Percentiles rank a stretch among this genome's conserved stretches.
Conservation (phyloP, 2,797 vertebrate genomes). For the Odontamblyopus rebecca region DNA sequence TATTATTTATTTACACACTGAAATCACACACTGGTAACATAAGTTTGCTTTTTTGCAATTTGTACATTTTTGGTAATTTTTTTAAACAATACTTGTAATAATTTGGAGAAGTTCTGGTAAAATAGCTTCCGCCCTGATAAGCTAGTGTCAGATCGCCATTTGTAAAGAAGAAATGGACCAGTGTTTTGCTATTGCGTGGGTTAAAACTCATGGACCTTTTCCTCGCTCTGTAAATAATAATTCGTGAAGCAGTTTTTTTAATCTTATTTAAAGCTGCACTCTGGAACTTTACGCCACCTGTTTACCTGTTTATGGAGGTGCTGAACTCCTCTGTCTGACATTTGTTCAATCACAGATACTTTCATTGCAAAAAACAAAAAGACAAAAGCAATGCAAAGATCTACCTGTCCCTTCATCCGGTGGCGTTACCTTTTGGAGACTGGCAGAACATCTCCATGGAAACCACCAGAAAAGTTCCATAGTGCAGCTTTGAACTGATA, state of each 20-base stretch:
- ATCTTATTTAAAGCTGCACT: conserved; percentile 11
- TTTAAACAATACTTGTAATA: not conserved
- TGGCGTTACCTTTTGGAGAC: not conserved
- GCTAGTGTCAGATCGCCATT: not conserved
- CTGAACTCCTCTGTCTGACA: too few relatives aligned
- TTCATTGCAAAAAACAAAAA: too few relatives aligned
- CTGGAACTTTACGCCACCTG: too few relatives aligned
- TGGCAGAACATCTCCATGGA: too few relatives aligned
- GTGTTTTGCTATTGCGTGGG: not conserved
- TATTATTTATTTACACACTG: conserved; percentile 3
- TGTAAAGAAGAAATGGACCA: not conserved
- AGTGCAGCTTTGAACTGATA: conserved; percentile 9
- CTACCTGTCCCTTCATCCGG: too few relatives aligned
- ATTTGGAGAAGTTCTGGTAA: not conserved
- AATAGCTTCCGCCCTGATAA: not conserved
- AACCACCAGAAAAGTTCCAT: too few relatives aligned
- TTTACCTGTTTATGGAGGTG: too few relatives aligned
- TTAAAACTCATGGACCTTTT: not conserved
- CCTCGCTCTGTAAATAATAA: not conserved
- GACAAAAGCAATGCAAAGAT: too few relatives aligned
- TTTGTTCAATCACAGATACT: too few relatives aligned
- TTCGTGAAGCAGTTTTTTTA: conserved; percentile 24
- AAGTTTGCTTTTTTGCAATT: not conserved
- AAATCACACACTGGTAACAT: conserved; percentile 7
- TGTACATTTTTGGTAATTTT: not conserved